Evolutionary conservation across 2,113 vertebrate genomes (phyloP), one percentile per base, ranked within the genome.

Genomic region (Syngnathoides biaculeatus): DNA sequence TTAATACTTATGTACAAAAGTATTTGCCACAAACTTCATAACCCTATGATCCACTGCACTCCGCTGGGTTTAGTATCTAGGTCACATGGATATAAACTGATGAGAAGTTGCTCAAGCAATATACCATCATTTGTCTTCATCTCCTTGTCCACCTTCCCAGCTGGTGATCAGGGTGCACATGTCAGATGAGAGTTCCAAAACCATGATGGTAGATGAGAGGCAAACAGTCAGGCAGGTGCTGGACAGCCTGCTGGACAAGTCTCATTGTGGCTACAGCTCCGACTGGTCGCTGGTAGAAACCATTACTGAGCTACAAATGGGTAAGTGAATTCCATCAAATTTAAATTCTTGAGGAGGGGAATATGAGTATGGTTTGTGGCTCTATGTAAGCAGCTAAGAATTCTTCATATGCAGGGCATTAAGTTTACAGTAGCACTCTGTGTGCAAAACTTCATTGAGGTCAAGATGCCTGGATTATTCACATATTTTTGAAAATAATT

Each of bases 181-280:
- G 95, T 97, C 97, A 6, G 96, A 98, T 55, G 96, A 98, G 86
- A 99, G 97, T 88, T 99, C 96, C 70, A 99, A 99, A 90, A 99
- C 97, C 27, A 98, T 99, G 97, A 99, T 98, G 97, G 97, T 99
- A 82, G 96, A 99, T 30, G 96, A 99, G 91, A 91, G 97, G 65
- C 96, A 99, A 84, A 95, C 95, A 0, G 97, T 99, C 77, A 92
- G 95, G 80, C 97, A 99, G 92, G 96, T 99, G 68, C 91, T 99
- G 87, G 97, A 98, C 80, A 97, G 94, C 87, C 89, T 99, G 78
- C 93, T 96, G 93, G 97, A 99, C 78, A 99, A 99, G 77, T 98
- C 97, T 0, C 97, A 99, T 89, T 98, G 96, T 2, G 94, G 95
- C 53, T 96, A 95, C 86, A 97, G 96, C 87, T 93, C 95, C 22